These are phyloP conservation scores for Drosophila parthenogenetica DNA, from an alignment of 2,888 invertebrate genomes.

Conservation along the genomic window DNA sequence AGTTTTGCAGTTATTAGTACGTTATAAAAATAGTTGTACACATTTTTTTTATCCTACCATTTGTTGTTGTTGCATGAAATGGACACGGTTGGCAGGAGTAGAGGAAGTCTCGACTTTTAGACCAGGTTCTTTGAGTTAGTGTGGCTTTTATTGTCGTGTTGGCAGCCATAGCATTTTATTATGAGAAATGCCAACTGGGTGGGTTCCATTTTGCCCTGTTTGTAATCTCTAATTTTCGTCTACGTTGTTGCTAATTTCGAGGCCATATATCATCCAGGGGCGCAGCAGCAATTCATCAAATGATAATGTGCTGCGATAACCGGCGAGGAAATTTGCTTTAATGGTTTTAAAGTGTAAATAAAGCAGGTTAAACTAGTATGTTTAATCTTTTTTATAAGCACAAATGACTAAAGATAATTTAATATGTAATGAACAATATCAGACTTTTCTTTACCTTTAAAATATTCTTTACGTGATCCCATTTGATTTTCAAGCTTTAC, in stretches of 20 bases:
- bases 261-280: constrained; percentile 54
- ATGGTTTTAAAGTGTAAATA: constrained; percentile 4
- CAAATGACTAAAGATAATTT: too few species aligned
- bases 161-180: constrained; percentile 32
- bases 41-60: too few species aligned
- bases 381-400: neutral
- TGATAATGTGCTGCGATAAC: constrained; percentile 16
- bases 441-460: too few species aligned
- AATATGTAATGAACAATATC: too few species aligned
- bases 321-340: constrained; percentile 4
- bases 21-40: constrained; percentile 71
- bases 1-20: constrained; percentile 81
- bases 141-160: constrained; percentile 75
- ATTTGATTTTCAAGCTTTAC: too few species aligned
- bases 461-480: too few species aligned
- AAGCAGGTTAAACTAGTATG: neutral
- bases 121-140: constrained; percentile 34
- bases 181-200: constrained; percentile 15
- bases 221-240: constrained; percentile 49
- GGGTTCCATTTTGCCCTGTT: neutral
- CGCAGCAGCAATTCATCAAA: constrained; percentile 46
- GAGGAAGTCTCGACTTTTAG: neutral
- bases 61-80: constrained; percentile 5
- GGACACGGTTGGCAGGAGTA: constrained; percentile 13
- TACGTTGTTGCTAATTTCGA: constrained; percentile 46